Percentiles rank a stretch among this genome's conserved stretches.
Evolutionary conservation across 2,888 invertebrate genomes (phyloP).

Genomic region (Labia minor): DNA sequence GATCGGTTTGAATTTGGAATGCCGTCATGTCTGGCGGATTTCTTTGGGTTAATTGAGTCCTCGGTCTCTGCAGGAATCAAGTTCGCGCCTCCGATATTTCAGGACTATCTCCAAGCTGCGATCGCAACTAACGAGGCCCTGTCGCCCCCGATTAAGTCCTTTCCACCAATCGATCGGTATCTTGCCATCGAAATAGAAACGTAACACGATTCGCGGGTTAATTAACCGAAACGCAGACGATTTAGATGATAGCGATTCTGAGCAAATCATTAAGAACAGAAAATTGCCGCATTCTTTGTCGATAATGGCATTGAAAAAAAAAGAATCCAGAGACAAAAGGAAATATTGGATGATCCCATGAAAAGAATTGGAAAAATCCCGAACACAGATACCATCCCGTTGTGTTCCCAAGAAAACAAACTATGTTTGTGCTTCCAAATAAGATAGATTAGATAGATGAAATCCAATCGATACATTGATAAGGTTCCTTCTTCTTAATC

Average conservation of each 20-base stretch:
- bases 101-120: neutral
- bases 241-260: neutral
- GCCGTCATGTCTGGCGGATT: slow-evolving; percentile 3
- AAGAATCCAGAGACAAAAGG: neutral
- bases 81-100: slow-evolving; percentile 13
- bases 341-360: no score
- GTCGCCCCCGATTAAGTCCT: slow-evolving; percentile 4
- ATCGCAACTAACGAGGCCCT: neutral
- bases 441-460: no score
- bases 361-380: no score
- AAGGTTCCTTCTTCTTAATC: no score
- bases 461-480: no score
- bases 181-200: neutral
- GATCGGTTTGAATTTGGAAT: neutral
- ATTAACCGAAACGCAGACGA: neutral
- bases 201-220: neutral
- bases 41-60: slow-evolving; percentile 6
- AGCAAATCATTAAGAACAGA: neutral
- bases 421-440: no score
- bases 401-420: no score
- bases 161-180: slow-evolving; percentile 7
- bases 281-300: neutral
- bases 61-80: neutral
- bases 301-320: neutral
- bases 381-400: no score